A percentile compares a stretch with the other conserved stretches of the same genome.
phyloP scores from a whole-genome alignment of 1,140 invertebrate genomes.

The Prorops nasuta region DNA sequence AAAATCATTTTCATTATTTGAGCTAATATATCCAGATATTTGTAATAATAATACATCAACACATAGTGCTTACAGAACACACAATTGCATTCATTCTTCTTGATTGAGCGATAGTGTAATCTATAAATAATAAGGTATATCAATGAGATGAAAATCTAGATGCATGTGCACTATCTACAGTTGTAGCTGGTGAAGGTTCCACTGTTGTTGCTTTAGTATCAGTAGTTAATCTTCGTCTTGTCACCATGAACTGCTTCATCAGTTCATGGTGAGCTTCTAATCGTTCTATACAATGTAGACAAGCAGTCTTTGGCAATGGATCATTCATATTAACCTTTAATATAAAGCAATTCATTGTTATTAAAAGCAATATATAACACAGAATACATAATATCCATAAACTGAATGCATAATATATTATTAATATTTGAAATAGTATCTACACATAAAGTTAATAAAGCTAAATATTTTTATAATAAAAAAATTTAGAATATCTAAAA shows the following conservation, averaged over 20 bases:
- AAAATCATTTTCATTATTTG: no score
- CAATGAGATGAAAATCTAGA: constrained; percentile 46
- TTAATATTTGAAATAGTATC: background rate
- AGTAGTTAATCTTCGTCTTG: constrained; percentile 42
- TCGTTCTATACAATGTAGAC: constrained; percentile 66
- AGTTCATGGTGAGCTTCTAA: constrained; percentile 69
- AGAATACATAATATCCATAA: background rate
- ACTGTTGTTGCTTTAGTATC: constrained; percentile 36
- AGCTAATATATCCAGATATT: background rate
- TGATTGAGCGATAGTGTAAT: no score
- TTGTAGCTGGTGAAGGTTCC: constrained; percentile 33
- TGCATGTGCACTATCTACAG: constrained; percentile 36
- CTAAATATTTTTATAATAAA: constrained; percentile 1
- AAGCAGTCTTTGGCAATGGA: constrained; percentile 73
- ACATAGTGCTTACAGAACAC: no score
- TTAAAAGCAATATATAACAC: constrained; percentile 17
- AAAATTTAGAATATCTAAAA: constrained; percentile 3
- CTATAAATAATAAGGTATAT: constrained; percentile 27
- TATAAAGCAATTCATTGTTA: constrained; percentile 9
- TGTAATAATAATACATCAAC: no score
- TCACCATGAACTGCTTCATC: constrained; percentile 60
- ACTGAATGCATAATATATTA: background rate
- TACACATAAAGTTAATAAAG: constrained; percentile 1
- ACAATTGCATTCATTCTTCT: no score
- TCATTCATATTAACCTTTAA: constrained; percentile 69